phyloP scores from a whole-genome alignment of 2,113 vertebrate genomes.

The Eira barbara region DNA sequence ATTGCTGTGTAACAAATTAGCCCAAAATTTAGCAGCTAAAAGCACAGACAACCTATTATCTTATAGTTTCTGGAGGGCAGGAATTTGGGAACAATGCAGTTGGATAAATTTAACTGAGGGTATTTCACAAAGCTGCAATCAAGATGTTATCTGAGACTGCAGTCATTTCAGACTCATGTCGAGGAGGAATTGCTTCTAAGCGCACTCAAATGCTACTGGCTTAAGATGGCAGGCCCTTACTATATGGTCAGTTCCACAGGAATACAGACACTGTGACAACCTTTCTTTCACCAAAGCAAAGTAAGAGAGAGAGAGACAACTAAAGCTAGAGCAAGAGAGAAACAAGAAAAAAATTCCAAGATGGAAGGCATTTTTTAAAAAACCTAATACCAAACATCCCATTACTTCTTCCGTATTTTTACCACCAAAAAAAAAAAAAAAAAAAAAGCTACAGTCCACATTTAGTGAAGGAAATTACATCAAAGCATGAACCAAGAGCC shows the following conservation, averaged over 20 bases:
- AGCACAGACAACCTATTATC: neutral
- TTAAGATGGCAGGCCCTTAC: neutral
- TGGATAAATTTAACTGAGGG: neutral
- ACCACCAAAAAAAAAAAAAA: neutral
- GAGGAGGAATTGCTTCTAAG: neutral
- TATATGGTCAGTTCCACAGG: neutral
- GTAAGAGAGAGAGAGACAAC: neutral
- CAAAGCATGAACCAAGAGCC: neutral
- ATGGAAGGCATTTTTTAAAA: neutral
- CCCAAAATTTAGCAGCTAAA: neutral
- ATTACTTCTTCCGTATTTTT: neutral
- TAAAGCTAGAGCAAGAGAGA: neutral
- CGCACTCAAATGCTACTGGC: neutral
- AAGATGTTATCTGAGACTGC: neutral
- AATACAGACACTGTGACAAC: fast-evolving
- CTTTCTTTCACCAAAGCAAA: neutral
- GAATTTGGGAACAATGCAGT: neutral
- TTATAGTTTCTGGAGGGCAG: neutral
- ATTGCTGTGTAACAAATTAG: neutral
- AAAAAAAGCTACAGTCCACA: neutral
- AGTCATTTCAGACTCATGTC: neutral
- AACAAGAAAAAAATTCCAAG: neutral
- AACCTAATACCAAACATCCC: neutral
- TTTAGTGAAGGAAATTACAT: neutral
- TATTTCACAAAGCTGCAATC: neutral